Conservation (phyloP, 1,140 invertebrate genomes). For the Schlechtendalia chinensis region DNA sequence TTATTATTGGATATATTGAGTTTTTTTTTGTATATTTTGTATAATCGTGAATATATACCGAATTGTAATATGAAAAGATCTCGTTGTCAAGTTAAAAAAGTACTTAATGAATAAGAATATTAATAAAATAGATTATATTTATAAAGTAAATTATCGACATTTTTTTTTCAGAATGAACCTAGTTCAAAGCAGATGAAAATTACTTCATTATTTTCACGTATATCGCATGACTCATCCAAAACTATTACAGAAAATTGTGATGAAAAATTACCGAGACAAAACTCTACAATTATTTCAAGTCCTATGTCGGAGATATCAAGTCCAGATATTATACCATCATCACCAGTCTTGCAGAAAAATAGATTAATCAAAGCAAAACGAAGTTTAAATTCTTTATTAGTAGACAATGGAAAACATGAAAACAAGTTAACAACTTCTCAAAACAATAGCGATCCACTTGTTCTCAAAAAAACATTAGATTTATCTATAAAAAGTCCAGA, state of each 20-base stretch:
- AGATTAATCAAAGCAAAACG: conserved; percentile 17
- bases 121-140: neutral
- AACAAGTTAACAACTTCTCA: neutral
- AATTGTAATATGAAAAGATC: conserved; percentile 28
- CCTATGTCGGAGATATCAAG: conserved; percentile 10
- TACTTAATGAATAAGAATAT: neutral
- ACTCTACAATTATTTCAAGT: neutral
- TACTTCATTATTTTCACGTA: conserved; percentile 20
- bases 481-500: neutral
- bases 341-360: conserved; percentile 15
- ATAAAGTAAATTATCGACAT: too few relatives aligned
- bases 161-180: neutral
- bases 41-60: neutral
- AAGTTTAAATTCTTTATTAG: neutral
- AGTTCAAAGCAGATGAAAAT: conserved; percentile 37
- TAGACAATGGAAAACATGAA: neutral
- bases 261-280: neutral
- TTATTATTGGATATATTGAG: neutral
- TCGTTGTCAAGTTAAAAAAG: conserved; percentile 19
- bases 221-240: neutral
- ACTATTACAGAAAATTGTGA: neutral
- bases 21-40: neutral
- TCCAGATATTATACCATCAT: conserved; percentile 37
- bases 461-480: neutral
- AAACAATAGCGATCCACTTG: neutral